Evolutionary conservation across 2,797 vertebrate species (phyloP).

Genomic region (Ptychadena robeensis): DNA sequence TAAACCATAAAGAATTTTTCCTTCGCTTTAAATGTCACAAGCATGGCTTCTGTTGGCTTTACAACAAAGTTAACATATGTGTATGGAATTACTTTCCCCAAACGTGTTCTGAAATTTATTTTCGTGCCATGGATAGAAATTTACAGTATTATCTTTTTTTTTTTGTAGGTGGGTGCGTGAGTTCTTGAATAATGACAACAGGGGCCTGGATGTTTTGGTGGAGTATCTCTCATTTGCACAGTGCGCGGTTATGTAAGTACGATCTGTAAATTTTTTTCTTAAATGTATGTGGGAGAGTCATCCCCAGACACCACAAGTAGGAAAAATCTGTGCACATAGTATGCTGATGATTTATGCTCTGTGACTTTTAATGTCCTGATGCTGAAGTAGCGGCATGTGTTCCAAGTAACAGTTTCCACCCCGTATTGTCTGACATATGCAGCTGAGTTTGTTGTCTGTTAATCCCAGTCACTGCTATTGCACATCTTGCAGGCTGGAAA

Average conservation of each 20-base stretch:
- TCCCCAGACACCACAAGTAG: background rate
- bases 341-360: background rate
- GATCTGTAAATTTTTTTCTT: background rate
- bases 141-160: conserved; percentile 10
- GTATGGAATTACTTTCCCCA: background rate
- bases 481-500: conserved; percentile 33
- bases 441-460: conserved; percentile 33
- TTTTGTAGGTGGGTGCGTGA: conserved; percentile 91
- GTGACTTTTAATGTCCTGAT: background rate
- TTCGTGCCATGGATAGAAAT: background rate
- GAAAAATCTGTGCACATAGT: background rate
- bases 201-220: conserved; percentile 93
- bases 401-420: conserved; percentile 27
- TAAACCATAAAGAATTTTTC: background rate
- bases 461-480: conserved; percentile 24
- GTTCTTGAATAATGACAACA: conserved; percentile 96
- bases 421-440: conserved; percentile 31
- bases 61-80: background rate
- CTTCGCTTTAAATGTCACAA: background rate
- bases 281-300: background rate
- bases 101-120: background rate
- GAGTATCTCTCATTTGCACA: conserved; percentile 97
- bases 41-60: background rate
- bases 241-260: conserved; percentile 94
- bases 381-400: conserved; percentile 53